These are phyloP conservation scores for Chironomus riparius DNA, from an alignment of 2,888 invertebrate genomes.

Conservation along the genomic window DNA sequence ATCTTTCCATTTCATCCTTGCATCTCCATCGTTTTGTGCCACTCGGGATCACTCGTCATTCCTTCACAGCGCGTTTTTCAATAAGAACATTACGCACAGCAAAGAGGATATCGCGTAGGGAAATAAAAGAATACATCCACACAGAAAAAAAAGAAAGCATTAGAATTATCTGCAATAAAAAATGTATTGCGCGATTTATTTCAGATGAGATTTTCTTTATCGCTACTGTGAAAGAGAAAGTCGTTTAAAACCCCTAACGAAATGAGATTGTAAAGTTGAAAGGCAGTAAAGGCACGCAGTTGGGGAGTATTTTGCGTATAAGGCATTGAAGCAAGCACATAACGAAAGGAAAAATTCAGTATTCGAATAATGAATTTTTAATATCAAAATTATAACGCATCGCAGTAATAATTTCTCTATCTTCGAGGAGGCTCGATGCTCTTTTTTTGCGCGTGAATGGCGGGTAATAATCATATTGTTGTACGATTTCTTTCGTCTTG, in stretches of 20 bases:
- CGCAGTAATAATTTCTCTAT: constrained; percentile 21
- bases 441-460: not conserved
- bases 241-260: constrained; percentile 1
- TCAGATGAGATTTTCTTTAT: constrained; percentile 23
- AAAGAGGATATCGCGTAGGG: not conserved
- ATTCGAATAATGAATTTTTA: constrained; percentile 25
- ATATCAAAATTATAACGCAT: constrained; percentile 27
- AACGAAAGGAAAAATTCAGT: not conserved
- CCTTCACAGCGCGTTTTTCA: not conserved
- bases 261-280: not conserved
- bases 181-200: constrained; percentile 27
- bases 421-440: not conserved
- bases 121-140: not conserved
- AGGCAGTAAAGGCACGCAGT: not conserved
- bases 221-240: not conserved
- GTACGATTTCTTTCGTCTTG: not conserved
- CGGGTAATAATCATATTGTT: constrained; percentile 20
- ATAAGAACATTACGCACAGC: not conserved
- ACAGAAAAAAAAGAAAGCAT: not conserved
- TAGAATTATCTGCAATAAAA: constrained; percentile 27
- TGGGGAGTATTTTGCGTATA: not conserved
- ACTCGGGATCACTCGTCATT: too few species aligned
- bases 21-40: too few species aligned
- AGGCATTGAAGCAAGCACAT: too few species aligned
- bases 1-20: too few species aligned